Conservation (phyloP, 2,888 invertebrate genomes). For the Eustalomyia histrio region DNA sequence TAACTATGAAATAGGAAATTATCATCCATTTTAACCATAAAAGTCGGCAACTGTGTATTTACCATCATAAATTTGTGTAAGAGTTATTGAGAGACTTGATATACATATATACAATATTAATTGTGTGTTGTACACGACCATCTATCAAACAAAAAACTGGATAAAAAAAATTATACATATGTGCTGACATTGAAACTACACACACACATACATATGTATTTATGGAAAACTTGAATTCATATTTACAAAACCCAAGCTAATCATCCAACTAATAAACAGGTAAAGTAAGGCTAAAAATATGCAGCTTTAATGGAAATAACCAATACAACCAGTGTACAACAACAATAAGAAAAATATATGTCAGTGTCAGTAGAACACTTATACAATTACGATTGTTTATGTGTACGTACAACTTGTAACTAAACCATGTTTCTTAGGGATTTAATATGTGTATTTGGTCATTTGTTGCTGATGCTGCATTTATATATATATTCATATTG, state of each 20-base stretch:
- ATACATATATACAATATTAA: conserved; percentile 57
- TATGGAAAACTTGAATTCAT: conserved; percentile 21
- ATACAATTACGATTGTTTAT: conserved; percentile 35
- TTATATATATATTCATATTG: conserved; percentile 18
- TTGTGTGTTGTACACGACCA: conserved; percentile 40
- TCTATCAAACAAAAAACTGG: conserved; percentile 11
- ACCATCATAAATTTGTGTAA: neutral
- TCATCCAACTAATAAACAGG: conserved; percentile 30
- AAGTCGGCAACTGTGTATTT: neutral
- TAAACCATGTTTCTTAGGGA: conserved; percentile 1
- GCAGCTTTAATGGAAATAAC: conserved; percentile 1
- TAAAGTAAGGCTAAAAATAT: conserved; percentile 21
- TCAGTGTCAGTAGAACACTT: conserved; percentile 50
- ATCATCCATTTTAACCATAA: neutral
- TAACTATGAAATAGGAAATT: neutral
- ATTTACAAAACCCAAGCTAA: conserved; percentile 13
- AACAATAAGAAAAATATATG: conserved; percentile 36
- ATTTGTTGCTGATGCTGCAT: conserved; percentile 52
- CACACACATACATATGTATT: neutral
- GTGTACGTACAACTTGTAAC: conserved; percentile 4
- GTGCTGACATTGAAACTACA: conserved; percentile 24
- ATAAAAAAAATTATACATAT: neutral
- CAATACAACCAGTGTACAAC: neutral
- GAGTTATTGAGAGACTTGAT: conserved; percentile 44
- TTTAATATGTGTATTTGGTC: neutral